Evolutionary conservation across 2,797 vertebrate genomes (phyloP).

Genomic region (Lophius americanus): DNA sequence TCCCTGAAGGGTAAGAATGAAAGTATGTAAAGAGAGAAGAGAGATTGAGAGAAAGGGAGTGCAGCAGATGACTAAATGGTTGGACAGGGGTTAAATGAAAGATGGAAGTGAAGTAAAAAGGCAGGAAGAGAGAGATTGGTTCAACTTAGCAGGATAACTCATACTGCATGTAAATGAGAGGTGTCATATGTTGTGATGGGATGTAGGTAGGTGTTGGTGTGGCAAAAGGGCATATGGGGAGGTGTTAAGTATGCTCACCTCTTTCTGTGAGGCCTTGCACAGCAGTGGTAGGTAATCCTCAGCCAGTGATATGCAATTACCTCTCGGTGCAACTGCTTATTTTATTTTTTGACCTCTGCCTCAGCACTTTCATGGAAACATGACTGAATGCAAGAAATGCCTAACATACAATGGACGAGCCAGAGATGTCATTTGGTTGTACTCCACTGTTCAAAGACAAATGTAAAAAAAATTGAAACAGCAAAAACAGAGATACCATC

Average conservation of each 20-base stretch:
- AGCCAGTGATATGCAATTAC: conserved; percentile 9
- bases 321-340: not conserved
- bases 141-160: conserved; percentile 27
- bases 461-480: too few relatives aligned
- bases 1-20: conserved; percentile 29
- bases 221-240: conserved; percentile 13
- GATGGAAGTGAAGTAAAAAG: conserved; percentile 29
- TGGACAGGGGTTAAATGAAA: conserved; percentile 48
- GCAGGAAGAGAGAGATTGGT: conserved; percentile 22
- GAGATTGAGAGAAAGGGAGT: conserved; percentile 15
- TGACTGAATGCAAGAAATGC: too few relatives aligned
- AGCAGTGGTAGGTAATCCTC: conserved; percentile 11
- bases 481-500: too few relatives aligned
- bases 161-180: conserved; percentile 48
- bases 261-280: conserved; percentile 22
- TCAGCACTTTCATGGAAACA: too few relatives aligned
- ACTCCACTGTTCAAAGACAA: too few relatives aligned
- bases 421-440: too few relatives aligned
- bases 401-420: too few relatives aligned
- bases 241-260: conserved; percentile 26
- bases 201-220: conserved; percentile 22
- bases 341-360: not conserved
- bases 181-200: conserved; percentile 26
- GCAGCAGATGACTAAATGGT: conserved; percentile 33
- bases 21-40: conserved; percentile 5